phyloP scores from a whole-genome alignment of 2,797 vertebrate species.

The Danio kyathit region DNA sequence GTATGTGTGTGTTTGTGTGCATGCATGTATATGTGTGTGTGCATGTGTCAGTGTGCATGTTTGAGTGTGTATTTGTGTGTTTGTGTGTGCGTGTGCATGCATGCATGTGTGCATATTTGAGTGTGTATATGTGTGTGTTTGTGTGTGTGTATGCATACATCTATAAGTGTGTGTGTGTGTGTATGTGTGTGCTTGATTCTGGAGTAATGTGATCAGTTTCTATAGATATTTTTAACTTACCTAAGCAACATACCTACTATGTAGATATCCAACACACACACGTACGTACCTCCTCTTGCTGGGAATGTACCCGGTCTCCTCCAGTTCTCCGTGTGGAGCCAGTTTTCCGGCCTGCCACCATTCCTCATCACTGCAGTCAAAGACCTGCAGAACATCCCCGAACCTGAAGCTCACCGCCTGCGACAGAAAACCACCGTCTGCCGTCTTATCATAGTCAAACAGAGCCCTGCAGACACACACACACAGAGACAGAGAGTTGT shows the following conservation, averaged over 20 bases:
- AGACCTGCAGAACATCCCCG: constrained; percentile 87
- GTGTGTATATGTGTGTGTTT: too few species aligned
- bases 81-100: too few species aligned
- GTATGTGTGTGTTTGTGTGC: constrained; percentile 20
- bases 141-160: too few species aligned
- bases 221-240: too few species aligned
- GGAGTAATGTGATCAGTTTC: too few species aligned
- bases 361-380: constrained; percentile 86
- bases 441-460: constrained; percentile 91
- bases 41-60: too few species aligned
- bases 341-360: constrained; percentile 91
- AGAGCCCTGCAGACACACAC: constrained; percentile 79
- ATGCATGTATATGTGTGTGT: not conserved
- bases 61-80: too few species aligned
- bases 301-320: constrained; percentile 87
- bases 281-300: constrained; percentile 83
- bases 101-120: too few species aligned
- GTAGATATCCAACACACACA: not conserved
- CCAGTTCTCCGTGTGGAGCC: constrained; percentile 85
- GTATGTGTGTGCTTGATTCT: too few species aligned
- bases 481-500: not conserved
- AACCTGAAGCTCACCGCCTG: constrained; percentile 89
- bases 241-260: too few species aligned
- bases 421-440: constrained; percentile 89
- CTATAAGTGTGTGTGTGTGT: too few species aligned